phyloP scores from a whole-genome alignment of 1,140 invertebrate genomes.

The Brevipalpus yothersi region DNA sequence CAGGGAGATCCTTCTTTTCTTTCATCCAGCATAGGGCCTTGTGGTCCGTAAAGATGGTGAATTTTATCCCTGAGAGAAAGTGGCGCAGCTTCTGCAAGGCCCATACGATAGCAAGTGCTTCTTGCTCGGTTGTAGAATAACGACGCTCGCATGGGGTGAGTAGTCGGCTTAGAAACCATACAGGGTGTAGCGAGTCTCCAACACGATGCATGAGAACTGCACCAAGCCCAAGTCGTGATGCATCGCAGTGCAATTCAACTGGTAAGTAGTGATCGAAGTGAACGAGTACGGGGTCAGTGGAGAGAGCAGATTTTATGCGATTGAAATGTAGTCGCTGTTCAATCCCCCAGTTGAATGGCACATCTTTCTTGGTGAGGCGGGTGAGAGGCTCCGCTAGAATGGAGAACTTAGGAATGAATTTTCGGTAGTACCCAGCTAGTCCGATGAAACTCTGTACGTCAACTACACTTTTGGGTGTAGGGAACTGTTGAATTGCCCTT shows the following conservation, averaged over 20 bases:
- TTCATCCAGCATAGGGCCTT: slow-evolving; percentile 22
- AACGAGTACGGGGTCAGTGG: too few relatives aligned
- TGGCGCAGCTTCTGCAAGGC: slow-evolving; percentile 20
- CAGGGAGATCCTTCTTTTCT: slow-evolving; percentile 19
- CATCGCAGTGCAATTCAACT: background rate
- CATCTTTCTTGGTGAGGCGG: too few relatives aligned
- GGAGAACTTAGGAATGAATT: too few relatives aligned
- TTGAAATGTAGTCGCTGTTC: too few relatives aligned
- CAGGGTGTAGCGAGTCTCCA: background rate
- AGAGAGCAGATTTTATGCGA: too few relatives aligned
- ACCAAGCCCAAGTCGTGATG: background rate
- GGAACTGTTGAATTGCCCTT: too few relatives aligned
- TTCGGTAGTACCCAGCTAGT: too few relatives aligned
- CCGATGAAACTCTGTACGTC: too few relatives aligned
- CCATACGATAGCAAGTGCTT: slow-evolving; percentile 20
- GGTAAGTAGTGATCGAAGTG: background rate
- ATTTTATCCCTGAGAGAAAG: slow-evolving; percentile 19
- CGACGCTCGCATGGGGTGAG: slow-evolving; percentile 16
- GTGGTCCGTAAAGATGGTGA: slow-evolving; percentile 26
- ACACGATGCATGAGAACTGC: background rate
- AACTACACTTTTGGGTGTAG: too few relatives aligned
- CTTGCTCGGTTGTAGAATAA: slow-evolving; percentile 22
- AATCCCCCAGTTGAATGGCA: too few relatives aligned
- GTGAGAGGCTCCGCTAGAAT: too few relatives aligned
- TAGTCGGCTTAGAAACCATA: background rate